phyloP scores from a whole-genome alignment of 2,888 invertebrate genomes.

The Nemotelus pantherinus region DNA sequence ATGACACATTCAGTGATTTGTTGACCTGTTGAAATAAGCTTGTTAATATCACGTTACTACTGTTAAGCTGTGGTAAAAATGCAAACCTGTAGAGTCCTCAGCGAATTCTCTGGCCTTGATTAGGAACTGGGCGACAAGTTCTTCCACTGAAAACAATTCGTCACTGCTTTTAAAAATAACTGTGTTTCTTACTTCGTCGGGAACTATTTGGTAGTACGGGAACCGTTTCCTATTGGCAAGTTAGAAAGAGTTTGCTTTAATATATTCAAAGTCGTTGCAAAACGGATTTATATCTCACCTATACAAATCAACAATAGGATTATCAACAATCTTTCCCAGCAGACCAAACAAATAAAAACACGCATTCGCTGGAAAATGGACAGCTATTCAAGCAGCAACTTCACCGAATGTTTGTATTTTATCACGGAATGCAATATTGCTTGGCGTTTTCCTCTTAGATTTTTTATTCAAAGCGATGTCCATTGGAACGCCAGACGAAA shows the following conservation, averaged over 20 bases:
- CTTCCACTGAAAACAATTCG: slow-evolving; percentile 87
- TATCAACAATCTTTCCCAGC: slow-evolving; percentile 89
- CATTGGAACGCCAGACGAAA: slow-evolving; percentile 98
- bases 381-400: slow-evolving; percentile 87
- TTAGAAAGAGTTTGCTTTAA: too few relatives aligned
- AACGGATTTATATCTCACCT: slow-evolving; percentile 67
- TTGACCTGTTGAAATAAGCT: slow-evolving; percentile 73
- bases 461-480: slow-evolving; percentile 98
- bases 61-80: too few relatives aligned
- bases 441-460: slow-evolving; percentile 95
- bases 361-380: slow-evolving; percentile 87
- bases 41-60: too few relatives aligned
- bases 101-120: slow-evolving; percentile 91
- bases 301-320: slow-evolving; percentile 88
- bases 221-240: slow-evolving; percentile 74
- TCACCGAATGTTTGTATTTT: slow-evolving; percentile 92
- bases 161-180: slow-evolving; percentile 86
- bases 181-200: slow-evolving; percentile 81
- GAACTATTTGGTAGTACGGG: slow-evolving; percentile 88
- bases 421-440: slow-evolving; percentile 86
- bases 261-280: too few relatives aligned
- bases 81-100: slow-evolving; percentile 77
- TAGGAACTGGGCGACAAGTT: slow-evolving; percentile 91
- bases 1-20: slow-evolving; percentile 92
- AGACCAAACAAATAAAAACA: slow-evolving; percentile 91